Evolutionary conservation across 2,797 vertebrate genomes (phyloP), one percentile per base, ranked within the genome.

Genomic region (Pelobates cultripes): DNA sequence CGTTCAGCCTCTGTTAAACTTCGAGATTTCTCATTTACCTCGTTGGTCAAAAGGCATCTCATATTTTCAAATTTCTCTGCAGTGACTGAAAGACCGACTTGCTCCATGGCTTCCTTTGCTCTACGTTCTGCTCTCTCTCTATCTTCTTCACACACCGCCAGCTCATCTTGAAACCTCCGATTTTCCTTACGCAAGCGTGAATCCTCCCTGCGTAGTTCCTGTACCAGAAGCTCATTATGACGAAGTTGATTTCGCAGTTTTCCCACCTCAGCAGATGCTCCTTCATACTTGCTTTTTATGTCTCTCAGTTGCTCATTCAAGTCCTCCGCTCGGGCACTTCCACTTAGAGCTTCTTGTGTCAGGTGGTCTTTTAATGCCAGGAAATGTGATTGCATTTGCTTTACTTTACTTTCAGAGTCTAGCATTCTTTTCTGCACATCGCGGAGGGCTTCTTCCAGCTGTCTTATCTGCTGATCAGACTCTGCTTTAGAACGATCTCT

Each of bases 361-460:
- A 99, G 87, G 86, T 98, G 97, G 15, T 98, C 97, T 78, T 99
- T 99, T 3, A 99, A 94, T 0, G 97, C 96, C 0, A 97, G 94
- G 14, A 99, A 98, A 51, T 99, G 98, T 2, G 95, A 93, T 88
- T 99, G 98, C 90, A 99, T 96, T 87, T 98, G 97, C 83, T 98
- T 98, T 17, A 99, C 96, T 82, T 99, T 99, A 71, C 95, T 94
- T 88, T 99, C 98, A 0, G 97, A 99, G 61, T 99, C 98, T 8
- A 97, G 91, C 98, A 99, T 99, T 55, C 98, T 94, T 88, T 97
- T 98, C 93, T 99, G 98, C 12, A 99, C 97, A 0, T 99, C 97
- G 14, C 94, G 94, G 44, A 99, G 74, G 0, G 98, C 98, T 0
- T 99, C 97, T 85, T 99, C 98, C 15, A 99, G 89, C 9, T 98